These are phyloP conservation scores for Cryptosula pallasiana DNA, from an alignment of 2,888 invertebrate genomes.

Conservation along the genomic window DNA sequence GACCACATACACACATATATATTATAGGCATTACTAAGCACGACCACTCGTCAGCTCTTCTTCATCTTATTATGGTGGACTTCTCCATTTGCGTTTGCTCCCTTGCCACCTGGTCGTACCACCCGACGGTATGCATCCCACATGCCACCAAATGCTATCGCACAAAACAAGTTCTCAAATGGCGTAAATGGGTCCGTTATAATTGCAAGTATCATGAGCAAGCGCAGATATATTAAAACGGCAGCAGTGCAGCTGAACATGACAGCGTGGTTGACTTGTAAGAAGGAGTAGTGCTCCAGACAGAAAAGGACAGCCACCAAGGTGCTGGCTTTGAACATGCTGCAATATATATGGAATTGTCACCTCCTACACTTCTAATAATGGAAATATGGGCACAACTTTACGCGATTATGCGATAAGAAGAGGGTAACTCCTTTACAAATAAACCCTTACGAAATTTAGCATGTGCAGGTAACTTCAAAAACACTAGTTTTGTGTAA, in stretches of 20 bases:
- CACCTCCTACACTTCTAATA: too few relatives aligned
- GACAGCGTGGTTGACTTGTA: slow-evolving; percentile 91
- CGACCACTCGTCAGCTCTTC: neutral
- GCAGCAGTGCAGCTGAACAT: slow-evolving; percentile 96
- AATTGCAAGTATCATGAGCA: slow-evolving; percentile 89
- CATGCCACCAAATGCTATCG: slow-evolving; percentile 81
- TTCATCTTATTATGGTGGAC: neutral
- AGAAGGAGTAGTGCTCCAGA: slow-evolving; percentile 89
- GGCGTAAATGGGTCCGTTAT: slow-evolving; percentile 98
- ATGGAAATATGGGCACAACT: too few relatives aligned
- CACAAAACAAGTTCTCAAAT: slow-evolving; percentile 95
- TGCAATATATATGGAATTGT: slow-evolving; percentile 56
- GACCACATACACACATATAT: neutral
- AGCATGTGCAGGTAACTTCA: too few relatives aligned
- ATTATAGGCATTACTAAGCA: neutral
- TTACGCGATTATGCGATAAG: too few relatives aligned
- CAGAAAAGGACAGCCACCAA: slow-evolving; percentile 94
- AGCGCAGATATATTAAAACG: slow-evolving; percentile 93
- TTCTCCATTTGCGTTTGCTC: slow-evolving; percentile 23
- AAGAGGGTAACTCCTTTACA: too few relatives aligned
- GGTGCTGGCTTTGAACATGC: slow-evolving; percentile 92
- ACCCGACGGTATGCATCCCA: slow-evolving; percentile 93
- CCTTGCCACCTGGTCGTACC: slow-evolving; percentile 59
- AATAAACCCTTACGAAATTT: too few relatives aligned
- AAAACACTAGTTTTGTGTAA: too few relatives aligned